These are phyloP conservation scores for Hiodon alosoides DNA, from an alignment of 2,113 vertebrate genomes.

Conservation along the genomic window DNA sequence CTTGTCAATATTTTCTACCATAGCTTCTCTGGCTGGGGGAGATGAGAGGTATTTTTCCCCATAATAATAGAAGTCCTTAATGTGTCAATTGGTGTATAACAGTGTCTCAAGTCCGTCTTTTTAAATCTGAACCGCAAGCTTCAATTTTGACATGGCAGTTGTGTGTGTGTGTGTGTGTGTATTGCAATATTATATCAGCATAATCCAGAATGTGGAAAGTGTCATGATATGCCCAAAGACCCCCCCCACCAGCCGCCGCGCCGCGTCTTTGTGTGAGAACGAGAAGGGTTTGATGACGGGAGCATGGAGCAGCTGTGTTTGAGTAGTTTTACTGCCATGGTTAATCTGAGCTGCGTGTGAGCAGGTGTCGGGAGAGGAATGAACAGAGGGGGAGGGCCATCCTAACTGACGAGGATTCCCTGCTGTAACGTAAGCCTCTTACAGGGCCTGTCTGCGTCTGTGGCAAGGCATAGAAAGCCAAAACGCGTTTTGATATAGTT, in stretches of 20 bases:
- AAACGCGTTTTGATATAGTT: too few relatives aligned
- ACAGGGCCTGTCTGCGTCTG: background rate
- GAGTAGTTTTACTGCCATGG: background rate
- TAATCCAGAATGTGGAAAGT: too few relatives aligned
- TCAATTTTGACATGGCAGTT: background rate
- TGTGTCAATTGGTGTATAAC: background rate
- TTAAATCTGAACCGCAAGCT: too few relatives aligned
- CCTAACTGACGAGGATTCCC: background rate
- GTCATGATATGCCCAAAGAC: background rate
- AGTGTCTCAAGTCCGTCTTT: too few relatives aligned
- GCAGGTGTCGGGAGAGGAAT: constrained; percentile 1
- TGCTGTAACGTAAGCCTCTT: constrained; percentile 5
- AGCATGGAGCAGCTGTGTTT: background rate
- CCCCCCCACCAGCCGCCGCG: background rate
- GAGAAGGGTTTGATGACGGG: background rate
- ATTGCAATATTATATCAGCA: background rate
- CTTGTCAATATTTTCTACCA: too few relatives aligned
- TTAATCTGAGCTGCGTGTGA: constrained; percentile 5
- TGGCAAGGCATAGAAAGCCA: background rate
- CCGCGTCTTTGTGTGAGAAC: background rate
- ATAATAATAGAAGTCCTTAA: background rate
- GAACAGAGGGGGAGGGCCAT: background rate
- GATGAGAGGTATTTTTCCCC: too few relatives aligned
- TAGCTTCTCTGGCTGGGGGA: too few relatives aligned
- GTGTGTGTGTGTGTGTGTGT: background rate